These are phyloP conservation scores for Eupithecia inturbata DNA, from an alignment of 2,888 invertebrate genomes.

Conservation along the genomic window DNA sequence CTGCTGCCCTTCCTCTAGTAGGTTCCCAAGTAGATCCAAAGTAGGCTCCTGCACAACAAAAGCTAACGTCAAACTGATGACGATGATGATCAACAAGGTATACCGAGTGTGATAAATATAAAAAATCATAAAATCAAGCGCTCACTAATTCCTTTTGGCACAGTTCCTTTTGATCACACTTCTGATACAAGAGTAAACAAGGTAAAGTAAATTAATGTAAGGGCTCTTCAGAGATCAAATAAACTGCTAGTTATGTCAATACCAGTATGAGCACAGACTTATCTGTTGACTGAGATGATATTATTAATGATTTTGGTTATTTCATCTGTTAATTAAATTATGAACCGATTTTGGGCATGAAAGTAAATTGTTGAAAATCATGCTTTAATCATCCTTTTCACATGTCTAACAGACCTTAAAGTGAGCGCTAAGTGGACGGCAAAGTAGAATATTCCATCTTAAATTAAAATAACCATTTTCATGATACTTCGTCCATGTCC, in stretches of 20 bases:
- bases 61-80: too few species aligned
- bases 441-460: too few species aligned
- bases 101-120: too few species aligned
- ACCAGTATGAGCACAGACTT: background rate
- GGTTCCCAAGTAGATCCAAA: too few species aligned
- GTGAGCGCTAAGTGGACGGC: too few species aligned
- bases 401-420: background rate
- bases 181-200: constrained; percentile 42
- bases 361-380: background rate
- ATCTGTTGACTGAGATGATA: background rate
- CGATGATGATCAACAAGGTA: too few species aligned
- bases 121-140: too few species aligned
- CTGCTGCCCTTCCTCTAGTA: too few species aligned
- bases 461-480: too few species aligned
- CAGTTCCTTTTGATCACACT: constrained; percentile 26
- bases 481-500: background rate
- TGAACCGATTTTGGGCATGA: background rate
- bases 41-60: too few species aligned
- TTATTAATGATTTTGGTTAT: background rate
- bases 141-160: too few species aligned
- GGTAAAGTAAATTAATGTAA: constrained; percentile 39
- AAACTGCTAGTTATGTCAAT: constrained; percentile 28
- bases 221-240: constrained; percentile 32
- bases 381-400: background rate
- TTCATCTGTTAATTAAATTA: background rate